Evolutionary conservation across 2,888 invertebrate genomes (phyloP), one percentile per base, ranked within the genome.

Genomic region (Eilema sororculum): DNA sequence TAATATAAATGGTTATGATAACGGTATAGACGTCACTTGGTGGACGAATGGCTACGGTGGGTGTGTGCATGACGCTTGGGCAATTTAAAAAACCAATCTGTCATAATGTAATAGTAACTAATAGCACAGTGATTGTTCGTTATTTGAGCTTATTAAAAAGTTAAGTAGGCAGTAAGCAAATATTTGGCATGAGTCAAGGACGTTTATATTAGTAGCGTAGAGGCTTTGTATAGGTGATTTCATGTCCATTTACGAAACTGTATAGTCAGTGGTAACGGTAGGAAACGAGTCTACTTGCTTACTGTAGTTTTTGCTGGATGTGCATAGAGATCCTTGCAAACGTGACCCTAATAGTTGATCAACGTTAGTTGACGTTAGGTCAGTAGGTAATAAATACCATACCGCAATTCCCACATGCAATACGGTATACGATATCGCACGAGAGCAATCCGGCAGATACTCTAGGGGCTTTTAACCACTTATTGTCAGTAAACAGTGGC

Each of bases 81-180:
- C 87, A 87, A 87, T 89, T 87, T 83, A 87, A 83, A 65, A 69
- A 79, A 73, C 69, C 85, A 83, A 90, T 90, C 90, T 84, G 79
- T 78, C 79, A 90, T 90, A 89, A 89, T 91, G 74, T 33, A 13
- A 9, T 77, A 83, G 63, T 71, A 86, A 76, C 72, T 60, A 66
- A 78, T 77, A 73, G 82, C 87, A 87, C 87, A 78, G 86, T 84
- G 87, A 87, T 89, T 87, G 84, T 84, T 74, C 56, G 68, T 76
- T 72, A 72, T 73, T n/a, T 67, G 68, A 67, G 74, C 67, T 69
- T 61, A 37, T 20, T 65, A 10, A 28, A 41, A n/a, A 30, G 30
- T 28, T n/a, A 28, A 30, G 1, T 60, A 20, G 20, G 60, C 24
- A 25, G 16, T 60, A 20, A 10, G 60, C 24, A 25, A 8, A 58